phyloP scores from a whole-genome alignment of 2,797 vertebrate species.

The Fratercula arctica region DNA sequence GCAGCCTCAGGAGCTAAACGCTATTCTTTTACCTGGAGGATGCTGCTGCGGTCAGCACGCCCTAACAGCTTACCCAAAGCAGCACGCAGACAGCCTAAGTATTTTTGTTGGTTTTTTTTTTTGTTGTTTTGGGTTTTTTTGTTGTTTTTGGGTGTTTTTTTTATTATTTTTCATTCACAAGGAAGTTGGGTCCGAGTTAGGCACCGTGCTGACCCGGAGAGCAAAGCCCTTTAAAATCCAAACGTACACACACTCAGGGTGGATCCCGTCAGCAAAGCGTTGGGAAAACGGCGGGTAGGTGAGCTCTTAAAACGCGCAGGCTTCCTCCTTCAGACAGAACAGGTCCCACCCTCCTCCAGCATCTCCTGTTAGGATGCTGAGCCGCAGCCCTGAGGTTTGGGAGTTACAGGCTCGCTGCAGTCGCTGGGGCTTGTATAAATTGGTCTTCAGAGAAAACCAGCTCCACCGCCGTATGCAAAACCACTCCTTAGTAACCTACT shows the following conservation, averaged over 20 bases:
- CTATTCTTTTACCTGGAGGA: neutral
- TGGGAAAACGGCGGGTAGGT: neutral
- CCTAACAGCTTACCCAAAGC: neutral
- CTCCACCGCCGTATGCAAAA: slow-evolving; percentile 39
- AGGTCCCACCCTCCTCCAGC: neutral
- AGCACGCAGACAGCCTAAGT: neutral
- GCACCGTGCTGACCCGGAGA: slow-evolving; percentile 1
- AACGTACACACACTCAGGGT: neutral
- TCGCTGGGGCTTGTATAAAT: slow-evolving; percentile 65
- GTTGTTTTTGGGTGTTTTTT: neutral
- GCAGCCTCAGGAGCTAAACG: neutral
- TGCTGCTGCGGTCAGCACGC: neutral
- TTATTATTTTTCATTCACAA: neutral
- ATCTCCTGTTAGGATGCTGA: neutral
- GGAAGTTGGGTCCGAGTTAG: neutral
- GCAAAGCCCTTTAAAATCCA: slow-evolving; percentile 18
- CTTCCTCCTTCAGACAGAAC: neutral
- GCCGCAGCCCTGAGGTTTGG: slow-evolving; percentile 43
- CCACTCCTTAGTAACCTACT: slow-evolving; percentile 61
- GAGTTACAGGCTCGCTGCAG: slow-evolving; percentile 31
- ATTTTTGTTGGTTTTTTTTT: no score
- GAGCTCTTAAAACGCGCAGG: neutral
- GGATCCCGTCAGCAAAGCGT: neutral
- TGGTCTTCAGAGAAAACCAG: slow-evolving; percentile 68
- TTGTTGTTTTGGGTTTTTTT: no score